Conservation (phyloP, 1,140 invertebrate species). For the Sycophaga agraensis region DNA sequence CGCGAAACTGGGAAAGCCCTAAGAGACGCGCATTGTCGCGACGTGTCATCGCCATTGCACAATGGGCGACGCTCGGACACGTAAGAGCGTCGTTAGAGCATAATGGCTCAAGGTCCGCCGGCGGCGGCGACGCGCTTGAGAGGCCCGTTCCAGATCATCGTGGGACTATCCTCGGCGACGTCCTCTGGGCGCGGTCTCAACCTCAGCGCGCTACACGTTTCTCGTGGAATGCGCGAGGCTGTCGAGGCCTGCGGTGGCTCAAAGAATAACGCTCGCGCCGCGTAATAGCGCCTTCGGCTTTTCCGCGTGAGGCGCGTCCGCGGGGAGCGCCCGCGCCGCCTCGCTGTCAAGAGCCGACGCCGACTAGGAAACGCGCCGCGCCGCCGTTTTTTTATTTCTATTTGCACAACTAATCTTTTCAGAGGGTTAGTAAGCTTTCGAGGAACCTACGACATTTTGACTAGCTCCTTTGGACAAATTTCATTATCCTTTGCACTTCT, state of each 20-base stretch:
- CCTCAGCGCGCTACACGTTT: background rate
- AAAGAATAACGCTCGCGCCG: background rate
- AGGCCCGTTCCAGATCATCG: constrained; percentile 51
- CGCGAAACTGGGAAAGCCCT: constrained; percentile 15
- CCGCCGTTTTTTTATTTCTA: no score
- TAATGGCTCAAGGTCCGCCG: constrained; percentile 42
- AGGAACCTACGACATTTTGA: no score
- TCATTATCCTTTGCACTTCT: no score
- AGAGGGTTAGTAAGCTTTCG: no score
- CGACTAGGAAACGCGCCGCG: no score
- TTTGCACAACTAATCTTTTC: no score
- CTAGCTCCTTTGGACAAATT: no score
- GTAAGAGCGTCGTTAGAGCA: constrained; percentile 36
- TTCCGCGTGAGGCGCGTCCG: background rate
- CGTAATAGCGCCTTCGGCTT: background rate
- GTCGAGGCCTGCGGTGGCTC: no score
- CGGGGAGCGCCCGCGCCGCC: no score
- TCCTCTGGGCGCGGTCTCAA: constrained; percentile 41
- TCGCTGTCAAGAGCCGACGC: no score
- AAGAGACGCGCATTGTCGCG: no score
- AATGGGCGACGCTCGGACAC: constrained; percentile 23
- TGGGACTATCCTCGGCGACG: constrained; percentile 45
- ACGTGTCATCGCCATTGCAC: no score
- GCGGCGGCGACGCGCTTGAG: constrained; percentile 20
- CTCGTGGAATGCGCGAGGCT: background rate